phyloP scores from a whole-genome alignment of 2,888 invertebrate species.

The Tanypteryx hageni region DNA sequence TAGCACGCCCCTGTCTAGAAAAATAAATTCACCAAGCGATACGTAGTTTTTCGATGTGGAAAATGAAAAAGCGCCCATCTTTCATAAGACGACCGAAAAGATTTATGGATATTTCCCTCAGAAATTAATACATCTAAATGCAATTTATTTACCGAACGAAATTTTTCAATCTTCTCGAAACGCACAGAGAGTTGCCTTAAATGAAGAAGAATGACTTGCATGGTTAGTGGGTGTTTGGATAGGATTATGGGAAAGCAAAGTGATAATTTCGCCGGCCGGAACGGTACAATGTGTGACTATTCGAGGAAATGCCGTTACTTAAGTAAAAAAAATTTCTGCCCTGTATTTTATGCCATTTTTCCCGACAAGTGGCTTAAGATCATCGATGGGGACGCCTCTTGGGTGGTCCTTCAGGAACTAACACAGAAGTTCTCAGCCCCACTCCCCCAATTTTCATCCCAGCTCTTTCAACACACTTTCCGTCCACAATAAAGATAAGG shows the following conservation, averaged over 20 bases:
- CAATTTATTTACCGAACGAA: neutral
- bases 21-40: too few relatives aligned
- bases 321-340: neutral
- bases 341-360: neutral
- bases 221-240: neutral
- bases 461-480: neutral
- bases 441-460: neutral
- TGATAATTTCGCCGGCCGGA: neutral
- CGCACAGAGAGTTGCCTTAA: neutral
- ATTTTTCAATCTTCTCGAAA: neutral
- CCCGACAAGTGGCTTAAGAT: neutral
- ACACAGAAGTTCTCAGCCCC: neutral
- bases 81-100: neutral
- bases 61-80: neutral
- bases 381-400: neutral
- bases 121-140: neutral
- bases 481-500: neutral
- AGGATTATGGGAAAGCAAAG: neutral
- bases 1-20: too few relatives aligned
- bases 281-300: neutral
- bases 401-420: conserved; percentile 13
- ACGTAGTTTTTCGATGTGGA: neutral
- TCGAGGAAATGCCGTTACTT: neutral
- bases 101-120: neutral
- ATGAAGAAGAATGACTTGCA: neutral